Percentiles rank a stretch among this genome's conserved stretches.
phyloP scores from a whole-genome alignment of 2,888 invertebrate species.

The Stomorhina lunata region DNA sequence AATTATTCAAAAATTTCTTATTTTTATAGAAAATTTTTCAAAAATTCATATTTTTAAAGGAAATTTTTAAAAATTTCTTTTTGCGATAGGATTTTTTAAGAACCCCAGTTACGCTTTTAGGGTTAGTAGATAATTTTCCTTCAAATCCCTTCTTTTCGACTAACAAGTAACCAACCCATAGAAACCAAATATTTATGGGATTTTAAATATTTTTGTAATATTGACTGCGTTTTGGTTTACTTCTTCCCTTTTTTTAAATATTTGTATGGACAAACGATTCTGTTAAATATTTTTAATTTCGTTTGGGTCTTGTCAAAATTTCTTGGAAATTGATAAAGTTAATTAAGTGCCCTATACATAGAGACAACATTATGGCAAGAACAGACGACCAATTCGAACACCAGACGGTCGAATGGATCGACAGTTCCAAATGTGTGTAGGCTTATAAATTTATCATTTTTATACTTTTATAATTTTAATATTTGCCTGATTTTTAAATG shows the following conservation, averaged over 20 bases:
- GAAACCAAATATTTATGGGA: slow-evolving; percentile 51
- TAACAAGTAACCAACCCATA: no score
- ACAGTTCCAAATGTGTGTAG: slow-evolving; percentile 34
- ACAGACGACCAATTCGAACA: slow-evolving; percentile 53
- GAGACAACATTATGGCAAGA: no score
- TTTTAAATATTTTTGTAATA: slow-evolving; percentile 59
- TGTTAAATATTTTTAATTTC: slow-evolving; percentile 6
- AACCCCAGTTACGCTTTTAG: not conserved
- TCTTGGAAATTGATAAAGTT: slow-evolving; percentile 66
- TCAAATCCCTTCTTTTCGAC: not conserved
- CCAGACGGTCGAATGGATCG: not conserved
- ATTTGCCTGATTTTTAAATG: not conserved
- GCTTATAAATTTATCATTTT: slow-evolving; percentile 55
- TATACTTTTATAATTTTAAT: slow-evolving; percentile 4
- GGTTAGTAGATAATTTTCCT: slow-evolving; percentile 1
- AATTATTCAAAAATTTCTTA: no score
- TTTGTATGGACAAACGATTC: no score
- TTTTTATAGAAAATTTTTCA: no score
- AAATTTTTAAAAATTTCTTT: no score
- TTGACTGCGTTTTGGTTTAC: slow-evolving; percentile 10
- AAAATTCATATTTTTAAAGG: no score
- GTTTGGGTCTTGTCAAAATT: slow-evolving; percentile 52
- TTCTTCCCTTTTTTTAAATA: not conserved
- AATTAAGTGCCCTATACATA: slow-evolving; percentile 66
- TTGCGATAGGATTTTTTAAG: not conserved